phyloP scores from a whole-genome alignment of 1,140 invertebrate species.

The Littorina saxatilis region DNA sequence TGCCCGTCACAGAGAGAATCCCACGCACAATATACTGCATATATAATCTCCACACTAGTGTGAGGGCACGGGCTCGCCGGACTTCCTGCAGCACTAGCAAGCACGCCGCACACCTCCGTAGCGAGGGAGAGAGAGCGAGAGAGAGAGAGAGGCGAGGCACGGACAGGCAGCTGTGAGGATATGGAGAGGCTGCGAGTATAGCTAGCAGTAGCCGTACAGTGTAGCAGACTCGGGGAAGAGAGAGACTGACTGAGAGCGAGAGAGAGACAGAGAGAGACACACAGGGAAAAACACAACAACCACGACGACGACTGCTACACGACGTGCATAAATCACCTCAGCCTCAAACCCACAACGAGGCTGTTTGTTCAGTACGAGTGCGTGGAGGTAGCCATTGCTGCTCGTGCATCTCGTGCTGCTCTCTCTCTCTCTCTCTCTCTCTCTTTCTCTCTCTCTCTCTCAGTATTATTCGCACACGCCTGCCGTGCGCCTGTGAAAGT shows the following conservation, averaged over 20 bases:
- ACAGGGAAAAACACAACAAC: neutral
- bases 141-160: no score
- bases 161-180: no score
- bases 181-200: no score
- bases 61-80: no score
- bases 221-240: no score
- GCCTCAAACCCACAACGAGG: conserved; percentile 3
- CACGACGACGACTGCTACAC: no score
- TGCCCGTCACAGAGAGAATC: neutral
- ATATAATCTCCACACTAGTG: neutral
- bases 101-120: neutral
- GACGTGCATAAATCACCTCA: conserved; percentile 1
- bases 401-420: neutral
- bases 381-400: neutral
- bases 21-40: conserved; percentile 17
- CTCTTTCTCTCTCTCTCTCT: conserved; percentile 12
- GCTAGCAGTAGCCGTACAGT: no score
- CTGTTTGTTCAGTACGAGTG: neutral
- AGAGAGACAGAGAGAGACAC: neutral
- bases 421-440: no score
- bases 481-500: conserved; percentile 7
- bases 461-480: neutral
- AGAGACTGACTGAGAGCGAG: no score
- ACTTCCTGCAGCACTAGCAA: no score
- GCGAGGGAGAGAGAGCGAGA: neutral